Base-by-base conservation (phyloP, 1,140 invertebrate species). In the Acyrthosiphon pisum region DNA sequence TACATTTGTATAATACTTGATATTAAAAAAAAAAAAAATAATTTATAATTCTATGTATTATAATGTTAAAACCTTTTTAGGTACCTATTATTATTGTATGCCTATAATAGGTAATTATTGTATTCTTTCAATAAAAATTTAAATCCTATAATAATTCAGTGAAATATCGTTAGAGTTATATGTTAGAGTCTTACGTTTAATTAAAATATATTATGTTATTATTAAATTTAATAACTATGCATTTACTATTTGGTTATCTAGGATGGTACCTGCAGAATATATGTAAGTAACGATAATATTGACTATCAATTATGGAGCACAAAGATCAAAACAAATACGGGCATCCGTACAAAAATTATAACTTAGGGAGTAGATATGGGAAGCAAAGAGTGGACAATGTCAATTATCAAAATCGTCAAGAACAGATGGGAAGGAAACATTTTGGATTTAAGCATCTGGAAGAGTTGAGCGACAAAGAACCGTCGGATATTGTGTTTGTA, bases 381-480 rank as follows among this genome's bases (percentile, higher is more conserved):
- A 60, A 26, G 56, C 22, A 60, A 60, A 30, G 2, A 60, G 26
- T 4, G 20, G 56, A 60, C 30, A 60, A 9, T 30, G 11, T 60
- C 30, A 60, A 60, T 11, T n/a, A n/a, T 68, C 18, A 81, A 23
- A 83, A 37, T 20, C 20, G 35, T 9, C 35, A 83, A 37, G 76
- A 37, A 23, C 20, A 22, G n/a, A 2, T 83, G 35, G n/a, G 14
- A 89, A 89, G 35, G 26, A 90, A 90, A 90, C n/a, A 90, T 90
- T 86, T 93, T 53, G 93, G 93, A 44, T 94, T 60, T 48, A 94
- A 94, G 41, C 76, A 48, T n/a, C 50, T 94, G 8, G 92, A 94
- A 93, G 56, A 68, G 50, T 46, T 94, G 20, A 89, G 87, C 23
- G 7, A 89, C 0, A 94, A 93, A 83, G 93, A 94, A 11, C 20